Evolutionary conservation across 2,113 vertebrate genomes (phyloP).

Genomic region (Pachyramphus minor): DNA sequence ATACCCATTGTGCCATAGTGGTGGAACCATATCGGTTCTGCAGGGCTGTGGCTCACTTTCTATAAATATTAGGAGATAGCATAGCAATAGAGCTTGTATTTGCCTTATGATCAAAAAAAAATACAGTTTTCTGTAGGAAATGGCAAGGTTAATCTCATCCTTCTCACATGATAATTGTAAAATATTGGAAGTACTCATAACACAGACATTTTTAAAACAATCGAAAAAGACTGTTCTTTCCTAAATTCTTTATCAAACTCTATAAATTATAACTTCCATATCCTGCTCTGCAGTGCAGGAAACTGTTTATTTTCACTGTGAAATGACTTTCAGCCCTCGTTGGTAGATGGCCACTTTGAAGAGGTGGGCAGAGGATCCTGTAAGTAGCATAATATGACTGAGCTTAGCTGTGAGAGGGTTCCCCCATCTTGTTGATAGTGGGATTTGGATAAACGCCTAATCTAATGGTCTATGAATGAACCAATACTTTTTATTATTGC

Average conservation of each 20-base stretch:
- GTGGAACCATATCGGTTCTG: not conserved
- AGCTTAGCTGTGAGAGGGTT: not conserved
- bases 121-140: not conserved
- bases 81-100: not conserved
- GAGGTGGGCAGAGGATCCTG: not conserved
- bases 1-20: rapidly evolving
- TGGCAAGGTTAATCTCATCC: not conserved
- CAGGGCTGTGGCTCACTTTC: not conserved
- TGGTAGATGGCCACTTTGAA: not conserved
- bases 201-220: not conserved
- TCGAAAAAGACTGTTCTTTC: not conserved
- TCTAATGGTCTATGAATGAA: not conserved
- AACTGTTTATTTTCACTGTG: not conserved
- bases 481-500: not conserved
- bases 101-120: not conserved
- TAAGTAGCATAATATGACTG: rapidly evolving
- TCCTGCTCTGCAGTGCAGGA: not conserved
- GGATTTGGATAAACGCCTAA: not conserved
- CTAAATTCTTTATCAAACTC: not conserved
- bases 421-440: not conserved
- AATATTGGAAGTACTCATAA: not conserved
- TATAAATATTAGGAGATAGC: not conserved
- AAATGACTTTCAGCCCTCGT: not conserved
- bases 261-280: not conserved
- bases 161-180: not conserved